Conservation (phyloP, 2,888 invertebrate species). For the Drosophila neutralis region DNA sequence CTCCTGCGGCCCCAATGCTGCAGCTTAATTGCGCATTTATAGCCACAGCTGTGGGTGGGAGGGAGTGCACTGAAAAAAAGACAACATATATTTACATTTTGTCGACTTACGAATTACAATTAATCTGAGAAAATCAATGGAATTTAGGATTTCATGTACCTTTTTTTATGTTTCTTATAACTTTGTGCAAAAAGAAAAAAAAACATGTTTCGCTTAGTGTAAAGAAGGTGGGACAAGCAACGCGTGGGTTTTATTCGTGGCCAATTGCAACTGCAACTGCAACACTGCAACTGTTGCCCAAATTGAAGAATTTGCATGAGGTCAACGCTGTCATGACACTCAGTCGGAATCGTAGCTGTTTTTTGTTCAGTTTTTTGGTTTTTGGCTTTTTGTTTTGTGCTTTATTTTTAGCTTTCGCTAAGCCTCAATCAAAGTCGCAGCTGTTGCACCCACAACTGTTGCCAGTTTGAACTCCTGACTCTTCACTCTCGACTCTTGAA, state of each 20-base stretch:
- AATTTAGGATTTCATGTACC: not conserved
- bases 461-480: constrained; percentile 6
- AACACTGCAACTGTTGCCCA: constrained; percentile 46
- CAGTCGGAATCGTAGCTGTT: constrained; percentile 37
- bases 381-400: constrained; percentile 2
- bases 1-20: constrained; percentile 8
- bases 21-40: constrained; percentile 45
- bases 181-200: not conserved
- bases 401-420: constrained; percentile 10
- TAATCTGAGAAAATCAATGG: not conserved
- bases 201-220: not conserved
- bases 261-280: constrained; percentile 45
- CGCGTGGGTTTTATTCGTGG: constrained; percentile 15
- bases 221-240: not conserved
- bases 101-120: not conserved
- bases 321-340: constrained; percentile 75
- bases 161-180: not conserved
- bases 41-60: constrained; percentile 20
- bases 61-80: constrained; percentile 3
- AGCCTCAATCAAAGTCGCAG: constrained; percentile 51
- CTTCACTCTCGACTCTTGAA: not conserved
- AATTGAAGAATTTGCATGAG: constrained; percentile 57
- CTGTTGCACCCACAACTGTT: constrained; percentile 59
- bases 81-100: not conserved
- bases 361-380: not conserved